Conservation (phyloP, 2,797 vertebrate genomes). For the Petrocephalus sullivani region DNA sequence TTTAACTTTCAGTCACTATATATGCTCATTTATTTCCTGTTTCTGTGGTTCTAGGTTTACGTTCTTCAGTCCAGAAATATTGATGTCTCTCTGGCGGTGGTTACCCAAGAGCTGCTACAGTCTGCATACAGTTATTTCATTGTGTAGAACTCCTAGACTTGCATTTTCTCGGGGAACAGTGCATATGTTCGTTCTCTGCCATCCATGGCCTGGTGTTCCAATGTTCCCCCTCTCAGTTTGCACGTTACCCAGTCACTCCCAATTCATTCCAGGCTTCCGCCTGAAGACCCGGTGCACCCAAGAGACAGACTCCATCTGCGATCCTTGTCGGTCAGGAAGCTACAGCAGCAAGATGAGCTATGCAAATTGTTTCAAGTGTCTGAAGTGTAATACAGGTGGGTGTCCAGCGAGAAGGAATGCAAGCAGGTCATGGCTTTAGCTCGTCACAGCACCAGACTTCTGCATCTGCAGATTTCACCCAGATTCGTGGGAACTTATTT, state of each 20-base stretch:
- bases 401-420: background rate
- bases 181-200: background rate
- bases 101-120: background rate
- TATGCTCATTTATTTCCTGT: background rate
- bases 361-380: constrained; percentile 50
- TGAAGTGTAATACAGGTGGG: constrained; percentile 43
- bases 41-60: background rate
- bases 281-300: constrained; percentile 16
- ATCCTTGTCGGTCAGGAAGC: constrained; percentile 31
- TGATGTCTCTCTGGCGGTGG: background rate
- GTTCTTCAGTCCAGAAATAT: background rate
- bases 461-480: background rate
- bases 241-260: constrained; percentile 8
- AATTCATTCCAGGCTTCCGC: constrained; percentile 44
- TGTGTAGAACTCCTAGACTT: background rate
- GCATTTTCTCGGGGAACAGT: background rate
- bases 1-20: too few relatives aligned
- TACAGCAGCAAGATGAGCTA: constrained; percentile 39
- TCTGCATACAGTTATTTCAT: background rate
- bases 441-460: background rate
- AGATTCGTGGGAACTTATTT: background rate
- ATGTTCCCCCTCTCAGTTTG: background rate
- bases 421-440: background rate
- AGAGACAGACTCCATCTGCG: constrained; percentile 41
- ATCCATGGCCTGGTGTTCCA: background rate